Evolutionary conservation across 2,797 vertebrate genomes (phyloP), one percentile per base, ranked within the genome.

Genomic region (Micropoecilia bifurca): DNA sequence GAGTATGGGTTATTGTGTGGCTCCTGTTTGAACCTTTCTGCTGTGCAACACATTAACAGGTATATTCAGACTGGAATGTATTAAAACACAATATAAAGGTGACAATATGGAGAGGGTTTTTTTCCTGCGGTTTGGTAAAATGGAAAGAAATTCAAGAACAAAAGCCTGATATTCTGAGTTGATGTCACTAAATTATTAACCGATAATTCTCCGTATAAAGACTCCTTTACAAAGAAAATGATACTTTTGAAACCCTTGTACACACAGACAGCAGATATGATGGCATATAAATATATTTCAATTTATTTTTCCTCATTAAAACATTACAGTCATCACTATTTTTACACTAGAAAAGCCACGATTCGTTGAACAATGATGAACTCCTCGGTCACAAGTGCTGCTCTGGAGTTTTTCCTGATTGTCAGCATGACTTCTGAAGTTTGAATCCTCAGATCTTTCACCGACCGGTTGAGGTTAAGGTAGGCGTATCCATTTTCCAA

Each of bases 381-480:
- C 33, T 78, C 83, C 71, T 41, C 16, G 79, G 46, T 69, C 71
- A 9, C 80, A 86, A 59, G 74, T 85, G 80, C 89, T 74, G 77
- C 77, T 85, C 59, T 33, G 89, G 79, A 78, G 77, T 74, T 85
- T 72, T 85, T 75, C 83, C 73, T 87, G 90, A 91, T 91, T 93
- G 89, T 92, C 89, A 41, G 33, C 0, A 2, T 90, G 69, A 80
- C 69, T 71, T 46, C 68, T 45, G 41, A 41, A 41, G 22, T 25
- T n/a, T 16, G 39, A 25, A 74, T 85, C 55, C 13, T 80, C 68
- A 1, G 57, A 39, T 69, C 68, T 73, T 48, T 66, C 80, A 63
- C 79, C 45, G 72, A 73, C 81, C 46, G 72, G 71, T 88, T 78
- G 20, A 76, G 83, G 88, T 89, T 85, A 91, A 33, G 57, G 25